These are phyloP conservation scores for Troilus luridus DNA, from an alignment of 2,888 invertebrate genomes.

Conservation along the genomic window DNA sequence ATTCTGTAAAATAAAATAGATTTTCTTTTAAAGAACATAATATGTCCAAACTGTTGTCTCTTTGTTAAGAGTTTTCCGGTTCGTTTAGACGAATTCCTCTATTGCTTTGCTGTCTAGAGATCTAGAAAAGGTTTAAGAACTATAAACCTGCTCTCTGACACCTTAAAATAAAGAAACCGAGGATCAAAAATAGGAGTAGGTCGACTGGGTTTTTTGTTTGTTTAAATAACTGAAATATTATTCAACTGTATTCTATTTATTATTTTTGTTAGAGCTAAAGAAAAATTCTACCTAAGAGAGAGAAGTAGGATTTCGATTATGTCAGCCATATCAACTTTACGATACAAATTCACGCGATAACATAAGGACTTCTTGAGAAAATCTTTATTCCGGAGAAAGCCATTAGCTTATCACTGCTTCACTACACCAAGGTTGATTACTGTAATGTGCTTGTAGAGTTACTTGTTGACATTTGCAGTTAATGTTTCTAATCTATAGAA, in stretches of 20 bases:
- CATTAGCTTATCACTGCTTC: constrained; percentile 1
- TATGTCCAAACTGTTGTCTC: too few species aligned
- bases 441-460: background rate
- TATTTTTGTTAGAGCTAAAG: background rate
- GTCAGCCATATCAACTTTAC: background rate
- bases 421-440: background rate
- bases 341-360: background rate
- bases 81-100: too few species aligned
- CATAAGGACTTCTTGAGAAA: background rate
- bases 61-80: too few species aligned
- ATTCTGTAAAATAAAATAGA: background rate
- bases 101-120: too few species aligned
- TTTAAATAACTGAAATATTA: background rate
- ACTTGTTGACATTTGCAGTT: background rate
- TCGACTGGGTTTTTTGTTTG: background rate
- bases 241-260: background rate
- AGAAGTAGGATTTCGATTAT: background rate
- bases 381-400: background rate
- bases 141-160: too few species aligned
- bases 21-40: too few species aligned
- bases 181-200: too few species aligned
- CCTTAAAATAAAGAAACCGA: too few species aligned
- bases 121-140: too few species aligned
- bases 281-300: background rate
- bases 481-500: background rate